These are phyloP conservation scores for Yponomeuta plumbellus DNA, from an alignment of 2,888 invertebrate species.

Conservation along the genomic window DNA sequence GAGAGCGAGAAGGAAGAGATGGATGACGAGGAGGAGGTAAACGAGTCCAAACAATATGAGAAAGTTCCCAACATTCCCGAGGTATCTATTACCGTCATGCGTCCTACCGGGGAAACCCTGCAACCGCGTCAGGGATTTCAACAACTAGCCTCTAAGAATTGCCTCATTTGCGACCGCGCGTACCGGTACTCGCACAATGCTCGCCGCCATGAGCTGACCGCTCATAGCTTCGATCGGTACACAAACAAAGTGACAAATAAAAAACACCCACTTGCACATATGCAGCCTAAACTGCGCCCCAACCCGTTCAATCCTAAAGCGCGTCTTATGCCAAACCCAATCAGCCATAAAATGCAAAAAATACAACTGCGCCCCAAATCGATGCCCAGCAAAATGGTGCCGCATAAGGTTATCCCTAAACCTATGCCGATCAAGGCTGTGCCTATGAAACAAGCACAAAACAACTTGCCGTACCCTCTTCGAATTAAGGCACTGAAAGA, in stretches of 20 bases:
- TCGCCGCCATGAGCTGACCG: slow-evolving; percentile 64
- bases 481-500: slow-evolving; percentile 72
- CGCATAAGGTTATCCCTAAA: slow-evolving; percentile 50
- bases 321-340: slow-evolving; percentile 67
- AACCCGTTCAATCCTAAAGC: slow-evolving; percentile 72
- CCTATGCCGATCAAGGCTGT: slow-evolving; percentile 55
- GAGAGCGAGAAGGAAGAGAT: slow-evolving; percentile 47
- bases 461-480: slow-evolving; percentile 65
- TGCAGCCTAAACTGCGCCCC: slow-evolving; percentile 64
- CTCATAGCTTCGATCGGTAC: slow-evolving; percentile 69
- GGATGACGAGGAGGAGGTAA: slow-evolving; percentile 51
- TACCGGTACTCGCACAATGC: slow-evolving; percentile 74
- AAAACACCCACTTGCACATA: slow-evolving; percentile 36
- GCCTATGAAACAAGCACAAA: slow-evolving; percentile 42
- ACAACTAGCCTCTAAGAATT: slow-evolving; percentile 69
- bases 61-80: slow-evolving; percentile 61
- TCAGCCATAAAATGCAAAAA: slow-evolving; percentile 58
- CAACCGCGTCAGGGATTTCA: slow-evolving; percentile 67
- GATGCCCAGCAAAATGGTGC: slow-evolving; percentile 46
- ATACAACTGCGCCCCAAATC: slow-evolving; percentile 32
- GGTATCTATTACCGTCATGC: slow-evolving; percentile 69
- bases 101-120: slow-evolving; percentile 61
- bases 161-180: slow-evolving; percentile 66
- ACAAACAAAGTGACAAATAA: slow-evolving; percentile 64
- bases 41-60: slow-evolving; percentile 35